Conservation (phyloP, 2,888 invertebrate species). For the Cheilosia vulpina region DNA sequence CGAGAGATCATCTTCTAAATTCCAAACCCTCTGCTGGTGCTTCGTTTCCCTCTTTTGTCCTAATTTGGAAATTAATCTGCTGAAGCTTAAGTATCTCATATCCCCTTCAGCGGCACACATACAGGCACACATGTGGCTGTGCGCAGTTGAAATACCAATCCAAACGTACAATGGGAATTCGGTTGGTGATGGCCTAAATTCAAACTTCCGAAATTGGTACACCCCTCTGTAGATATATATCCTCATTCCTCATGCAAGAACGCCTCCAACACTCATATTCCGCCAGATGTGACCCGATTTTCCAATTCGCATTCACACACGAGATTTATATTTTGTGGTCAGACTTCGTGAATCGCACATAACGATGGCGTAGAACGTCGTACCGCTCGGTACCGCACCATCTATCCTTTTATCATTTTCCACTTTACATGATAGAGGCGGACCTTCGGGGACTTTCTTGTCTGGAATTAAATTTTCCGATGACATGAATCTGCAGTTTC, state of each 20-base stretch:
- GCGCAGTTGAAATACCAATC: slow-evolving; percentile 59
- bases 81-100: slow-evolving; percentile 72
- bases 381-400: slow-evolving; percentile 2
- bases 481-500: slow-evolving; percentile 58
- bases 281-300: slow-evolving; percentile 73
- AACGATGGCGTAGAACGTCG: slow-evolving; percentile 14
- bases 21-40: slow-evolving; percentile 1
- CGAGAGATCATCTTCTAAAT: slow-evolving; percentile 44
- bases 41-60: slow-evolving; percentile 61
- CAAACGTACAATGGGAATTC: slow-evolving; percentile 66
- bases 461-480: slow-evolving; percentile 68
- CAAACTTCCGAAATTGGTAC: slow-evolving; percentile 68
- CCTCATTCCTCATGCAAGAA: slow-evolving; percentile 59
- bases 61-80: slow-evolving; percentile 74
- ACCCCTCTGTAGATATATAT: not conserved
- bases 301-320: slow-evolving; percentile 68
- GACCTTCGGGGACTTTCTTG: slow-evolving; percentile 43
- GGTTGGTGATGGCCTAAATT: slow-evolving; percentile 69
- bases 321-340: slow-evolving; percentile 74
- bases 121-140: not conserved
- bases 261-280: slow-evolving; percentile 72
- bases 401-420: slow-evolving; percentile 7
- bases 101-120: slow-evolving; percentile 28
- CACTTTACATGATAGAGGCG: slow-evolving; percentile 67
- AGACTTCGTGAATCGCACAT: slow-evolving; percentile 66